These are phyloP conservation scores for Chaetura pelagica DNA, from an alignment of 2,113 vertebrate genomes.

Conservation along the genomic window DNA sequence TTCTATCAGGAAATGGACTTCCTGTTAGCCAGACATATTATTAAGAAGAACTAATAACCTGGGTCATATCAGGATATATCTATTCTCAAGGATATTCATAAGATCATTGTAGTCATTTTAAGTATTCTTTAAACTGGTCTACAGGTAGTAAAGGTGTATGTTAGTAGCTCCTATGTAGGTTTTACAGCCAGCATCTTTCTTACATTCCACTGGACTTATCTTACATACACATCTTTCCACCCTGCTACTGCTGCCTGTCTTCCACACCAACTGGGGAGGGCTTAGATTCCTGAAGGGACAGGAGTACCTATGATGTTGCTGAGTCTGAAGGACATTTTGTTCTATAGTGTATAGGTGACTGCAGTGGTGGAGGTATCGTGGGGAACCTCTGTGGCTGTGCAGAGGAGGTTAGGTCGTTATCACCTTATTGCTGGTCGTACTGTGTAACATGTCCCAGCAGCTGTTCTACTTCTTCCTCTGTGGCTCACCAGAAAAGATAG, in stretches of 20 bases:
- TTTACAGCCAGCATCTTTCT: background rate
- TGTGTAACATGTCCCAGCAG: rapidly evolving
- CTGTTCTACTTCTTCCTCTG: background rate
- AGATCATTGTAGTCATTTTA: background rate
- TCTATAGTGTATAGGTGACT: background rate
- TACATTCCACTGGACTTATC: background rate
- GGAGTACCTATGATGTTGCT: background rate
- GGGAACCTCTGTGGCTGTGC: background rate
- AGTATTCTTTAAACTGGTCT: background rate
- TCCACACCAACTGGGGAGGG: background rate
- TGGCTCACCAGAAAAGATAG: background rate
- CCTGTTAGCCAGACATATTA: background rate
- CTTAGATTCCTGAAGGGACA: background rate
- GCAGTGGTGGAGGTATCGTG: background rate
- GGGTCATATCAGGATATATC: background rate
- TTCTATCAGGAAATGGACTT: background rate
- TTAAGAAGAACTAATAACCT: background rate
- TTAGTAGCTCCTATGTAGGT: background rate
- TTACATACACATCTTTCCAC: background rate
- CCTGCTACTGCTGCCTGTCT: background rate
- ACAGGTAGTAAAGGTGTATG: background rate
- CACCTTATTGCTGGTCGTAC: background rate
- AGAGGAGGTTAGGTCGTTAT: background rate
- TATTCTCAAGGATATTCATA: background rate
- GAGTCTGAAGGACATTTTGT: background rate